Conservation (phyloP, 2,797 vertebrate species). For the Phataginus tricuspis region DNA sequence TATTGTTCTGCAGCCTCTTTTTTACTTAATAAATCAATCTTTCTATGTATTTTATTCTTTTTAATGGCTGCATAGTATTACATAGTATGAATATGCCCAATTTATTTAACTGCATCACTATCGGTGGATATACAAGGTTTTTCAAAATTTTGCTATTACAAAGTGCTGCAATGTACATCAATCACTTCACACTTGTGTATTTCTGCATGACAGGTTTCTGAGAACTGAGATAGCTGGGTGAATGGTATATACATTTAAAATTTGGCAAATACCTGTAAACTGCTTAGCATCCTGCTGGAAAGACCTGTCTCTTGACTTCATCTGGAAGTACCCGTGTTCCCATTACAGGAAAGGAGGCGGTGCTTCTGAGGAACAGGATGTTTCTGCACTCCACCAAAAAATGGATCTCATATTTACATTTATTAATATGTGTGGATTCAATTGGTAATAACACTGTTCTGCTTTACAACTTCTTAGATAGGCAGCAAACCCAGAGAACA, state of each 20-base stretch:
- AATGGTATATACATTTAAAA: not conserved
- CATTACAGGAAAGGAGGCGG: slow-evolving; percentile 8
- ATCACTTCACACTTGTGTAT: not conserved
- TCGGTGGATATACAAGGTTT: not conserved
- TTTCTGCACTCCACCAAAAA: slow-evolving; percentile 42
- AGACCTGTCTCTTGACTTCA: slow-evolving; percentile 25
- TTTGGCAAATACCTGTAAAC: slow-evolving; percentile 9
- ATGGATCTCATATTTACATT: slow-evolving; percentile 20
- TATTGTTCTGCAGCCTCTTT: not conserved
- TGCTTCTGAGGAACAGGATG: not conserved
- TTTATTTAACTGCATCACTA: not conserved
- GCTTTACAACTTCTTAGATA: not conserved
- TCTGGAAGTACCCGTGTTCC: slow-evolving; percentile 19
- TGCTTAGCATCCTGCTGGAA: slow-evolving; percentile 10
- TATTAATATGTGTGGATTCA: not conserved
- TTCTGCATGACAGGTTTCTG: slow-evolving; percentile 14
- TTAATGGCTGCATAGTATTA: not conserved
- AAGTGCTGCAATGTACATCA: not conserved
- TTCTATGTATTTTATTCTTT: slow-evolving; percentile 33
- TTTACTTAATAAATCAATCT: not conserved
- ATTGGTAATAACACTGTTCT: not conserved
- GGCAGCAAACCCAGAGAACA: not conserved
- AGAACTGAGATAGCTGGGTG: not conserved
- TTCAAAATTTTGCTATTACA: not conserved
- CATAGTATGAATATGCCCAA: not conserved